phyloP scores from a whole-genome alignment of 2,797 vertebrate species.

The Carcharodon carcharias region DNA sequence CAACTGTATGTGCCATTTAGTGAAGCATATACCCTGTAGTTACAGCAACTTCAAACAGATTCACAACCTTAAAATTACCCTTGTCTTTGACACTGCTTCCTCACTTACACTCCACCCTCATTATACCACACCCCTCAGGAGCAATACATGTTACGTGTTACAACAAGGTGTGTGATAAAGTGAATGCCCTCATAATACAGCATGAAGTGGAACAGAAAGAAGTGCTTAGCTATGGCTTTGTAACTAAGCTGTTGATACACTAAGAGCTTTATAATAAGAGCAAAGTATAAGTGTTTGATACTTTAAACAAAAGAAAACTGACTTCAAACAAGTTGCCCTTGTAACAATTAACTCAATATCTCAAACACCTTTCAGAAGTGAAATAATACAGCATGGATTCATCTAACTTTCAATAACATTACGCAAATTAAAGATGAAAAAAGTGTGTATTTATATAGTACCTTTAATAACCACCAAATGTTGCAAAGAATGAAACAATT shows the following conservation, averaged over 20 bases:
- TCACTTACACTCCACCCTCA: slow-evolving; percentile 4
- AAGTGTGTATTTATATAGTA: background rate
- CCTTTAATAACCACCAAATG: background rate
- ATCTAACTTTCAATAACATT: background rate
- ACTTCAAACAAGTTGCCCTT: background rate
- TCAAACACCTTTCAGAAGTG: background rate
- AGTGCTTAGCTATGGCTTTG: background rate
- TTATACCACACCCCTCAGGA: background rate
- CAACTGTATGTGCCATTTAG: background rate
- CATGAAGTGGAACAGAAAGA: background rate
- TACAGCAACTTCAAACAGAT: background rate
- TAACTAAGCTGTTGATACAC: background rate
- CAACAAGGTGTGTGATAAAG: background rate
- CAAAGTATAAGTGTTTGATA: background rate
- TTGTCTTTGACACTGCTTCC: background rate
- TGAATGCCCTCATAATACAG: background rate
- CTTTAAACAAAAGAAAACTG: background rate
- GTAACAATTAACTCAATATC: background rate
- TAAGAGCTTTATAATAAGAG: background rate
- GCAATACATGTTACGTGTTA: background rate
- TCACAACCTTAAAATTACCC: slow-evolving; percentile 1
- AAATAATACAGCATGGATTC: background rate
- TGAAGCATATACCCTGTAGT: background rate
- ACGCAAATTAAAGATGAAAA: background rate
- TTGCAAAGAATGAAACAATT: background rate